Evolutionary conservation across 2,797 vertebrate species (phyloP), one percentile per base, ranked within the genome.

Genomic region (Pseudochaenichthys georgianus): DNA sequence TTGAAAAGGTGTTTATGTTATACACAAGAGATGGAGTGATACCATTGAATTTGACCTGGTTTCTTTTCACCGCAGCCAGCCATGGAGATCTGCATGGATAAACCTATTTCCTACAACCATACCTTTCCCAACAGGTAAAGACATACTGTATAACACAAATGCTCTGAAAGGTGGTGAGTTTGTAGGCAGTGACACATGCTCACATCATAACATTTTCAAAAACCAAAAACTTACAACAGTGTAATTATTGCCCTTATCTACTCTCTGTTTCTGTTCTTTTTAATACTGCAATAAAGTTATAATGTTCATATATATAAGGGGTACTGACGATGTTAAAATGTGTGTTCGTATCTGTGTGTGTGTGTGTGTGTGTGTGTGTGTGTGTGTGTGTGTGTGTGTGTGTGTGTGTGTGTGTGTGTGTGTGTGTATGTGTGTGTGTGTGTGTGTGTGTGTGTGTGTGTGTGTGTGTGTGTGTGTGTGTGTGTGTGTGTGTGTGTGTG

Each of bases 111-210:
- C 58, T 95, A 95, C 81, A 85, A 65, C 28, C 70, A 85, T 3
- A 60, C 50, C 62, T 92, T 96, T 82, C 95, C 95, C 13, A 94
- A 78, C 87, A 95, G 95, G 96, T 96, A 83, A 82, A 85, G 8
- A 28, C 28, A 50, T 23, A 51, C 64, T 16, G 4, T 19, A 8
- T 61, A 5, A 46, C 41, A 16, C 8, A 43, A 1, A 9, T 47
- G n/a, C 9, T 19, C 16, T 16, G 28, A 11, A 45, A 57, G 45
- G 21, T 38, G 2, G 8, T 13, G 41, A 54, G 23, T 28, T 10
- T 21, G n/a, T 31, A 50, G 6, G 43, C n/a, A 13, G 10, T 28
- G 61, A 53, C 45, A 63, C 47, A 42, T 17, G 16, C 17, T 46
- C 19, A 54, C 12, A 43, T 28, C 28, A 28, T 10, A 46, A 38